A percentile compares a stretch with the other conserved stretches of the same genome.
These are phyloP conservation scores for Vultur gryphus DNA, from an alignment of 2,797 vertebrate genomes.

Conservation along the genomic window DNA sequence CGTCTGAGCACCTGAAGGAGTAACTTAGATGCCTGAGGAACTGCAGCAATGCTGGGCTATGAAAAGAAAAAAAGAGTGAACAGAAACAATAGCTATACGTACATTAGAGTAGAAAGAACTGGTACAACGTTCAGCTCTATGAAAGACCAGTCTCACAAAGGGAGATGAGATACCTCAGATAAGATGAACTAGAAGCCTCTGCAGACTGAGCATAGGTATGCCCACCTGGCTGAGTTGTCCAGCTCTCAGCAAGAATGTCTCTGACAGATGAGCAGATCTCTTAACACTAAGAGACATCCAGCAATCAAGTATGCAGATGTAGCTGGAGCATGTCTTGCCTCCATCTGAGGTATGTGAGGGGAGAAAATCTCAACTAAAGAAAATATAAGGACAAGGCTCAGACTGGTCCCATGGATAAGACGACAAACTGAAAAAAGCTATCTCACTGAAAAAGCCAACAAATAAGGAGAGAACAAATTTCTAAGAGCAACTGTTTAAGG, in stretches of 20 bases:
- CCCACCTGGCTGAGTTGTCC: background rate
- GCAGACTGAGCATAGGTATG: background rate
- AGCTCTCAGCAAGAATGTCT: background rate
- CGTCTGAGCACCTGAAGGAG: background rate
- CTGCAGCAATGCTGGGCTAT: background rate
- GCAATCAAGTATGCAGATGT: background rate
- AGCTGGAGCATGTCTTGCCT: background rate
- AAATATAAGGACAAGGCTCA: background rate
- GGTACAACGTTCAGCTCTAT: background rate
- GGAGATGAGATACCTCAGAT: background rate
- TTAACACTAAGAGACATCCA: background rate
- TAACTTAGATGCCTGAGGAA: background rate
- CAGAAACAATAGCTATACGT: rapidly evolving
- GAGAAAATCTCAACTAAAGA: background rate
- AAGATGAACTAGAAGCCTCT: background rate
- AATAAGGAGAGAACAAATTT: background rate
- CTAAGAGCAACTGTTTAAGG: background rate
- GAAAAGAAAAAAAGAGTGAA: background rate
- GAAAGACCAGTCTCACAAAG: background rate
- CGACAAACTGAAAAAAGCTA: background rate
- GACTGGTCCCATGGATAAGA: background rate
- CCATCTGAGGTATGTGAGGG: background rate
- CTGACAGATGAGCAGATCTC: background rate
- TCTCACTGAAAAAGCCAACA: background rate
- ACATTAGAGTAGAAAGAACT: background rate